These are phyloP conservation scores for Sarotherodon lohbergeri DNA, from an alignment of 2,113 vertebrate species.

Conservation along the genomic window DNA sequence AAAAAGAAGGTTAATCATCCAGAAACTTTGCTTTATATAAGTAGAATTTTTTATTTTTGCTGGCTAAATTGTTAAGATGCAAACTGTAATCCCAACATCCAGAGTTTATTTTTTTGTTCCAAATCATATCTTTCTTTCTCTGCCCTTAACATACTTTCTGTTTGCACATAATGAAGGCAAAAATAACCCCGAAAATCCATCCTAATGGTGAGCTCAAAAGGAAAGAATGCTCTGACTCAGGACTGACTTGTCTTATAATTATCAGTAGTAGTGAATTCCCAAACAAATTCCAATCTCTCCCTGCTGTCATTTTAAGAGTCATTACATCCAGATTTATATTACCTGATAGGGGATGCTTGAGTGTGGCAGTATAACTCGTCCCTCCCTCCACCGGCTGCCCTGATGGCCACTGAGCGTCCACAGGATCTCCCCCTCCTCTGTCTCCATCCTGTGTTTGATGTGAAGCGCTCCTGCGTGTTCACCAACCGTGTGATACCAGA, in stretches of 20 bases:
- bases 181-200: background rate
- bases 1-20: background rate
- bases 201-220: background rate
- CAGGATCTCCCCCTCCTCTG: conserved; percentile 57
- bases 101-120: fast-evolving
- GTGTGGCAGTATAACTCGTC: conserved; percentile 81
- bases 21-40: background rate
- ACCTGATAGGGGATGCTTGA: conserved; percentile 82
- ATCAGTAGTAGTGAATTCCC: background rate
- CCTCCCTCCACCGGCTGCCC: conserved; percentile 85
- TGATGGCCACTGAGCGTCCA: conserved; percentile 79
- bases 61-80: background rate
- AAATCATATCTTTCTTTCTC: background rate
- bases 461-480: conserved; percentile 76
- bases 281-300: background rate
- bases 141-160: background rate
- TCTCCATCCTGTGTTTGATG: conserved; percentile 79
- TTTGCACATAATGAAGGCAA: background rate
- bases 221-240: background rate
- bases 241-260: background rate
- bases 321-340: background rate
- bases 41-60: background rate
- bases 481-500: conserved; percentile 89
- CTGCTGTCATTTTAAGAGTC: background rate
- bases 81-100: background rate